Evolutionary conservation across 2,888 invertebrate species (phyloP).

Genomic region (Dioctria rufipes): DNA sequence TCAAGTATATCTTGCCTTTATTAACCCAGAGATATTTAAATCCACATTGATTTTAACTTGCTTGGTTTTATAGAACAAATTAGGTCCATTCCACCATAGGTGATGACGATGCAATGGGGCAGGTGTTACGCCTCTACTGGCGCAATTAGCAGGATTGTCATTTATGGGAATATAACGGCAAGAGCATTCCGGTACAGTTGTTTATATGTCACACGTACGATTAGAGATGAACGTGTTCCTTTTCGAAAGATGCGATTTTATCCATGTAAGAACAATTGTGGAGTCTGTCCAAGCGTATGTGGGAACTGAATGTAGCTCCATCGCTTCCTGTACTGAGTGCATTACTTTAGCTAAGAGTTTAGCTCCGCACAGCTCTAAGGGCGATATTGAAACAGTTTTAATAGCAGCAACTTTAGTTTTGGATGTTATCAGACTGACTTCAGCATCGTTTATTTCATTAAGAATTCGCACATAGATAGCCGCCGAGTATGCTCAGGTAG

Average conservation of each 20-base stretch:
- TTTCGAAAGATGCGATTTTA: background rate
- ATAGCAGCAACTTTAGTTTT: background rate
- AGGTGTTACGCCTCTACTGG: rapidly evolving
- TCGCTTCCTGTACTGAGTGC: background rate
- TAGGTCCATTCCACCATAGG: background rate
- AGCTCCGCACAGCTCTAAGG: background rate
- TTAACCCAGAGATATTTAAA: no score
- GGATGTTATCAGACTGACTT: background rate
- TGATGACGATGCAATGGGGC: rapidly evolving
- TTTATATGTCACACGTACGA: background rate
- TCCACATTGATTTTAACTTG: no score
- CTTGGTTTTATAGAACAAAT: no score
- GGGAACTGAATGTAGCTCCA: background rate
- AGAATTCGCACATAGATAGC: no score
- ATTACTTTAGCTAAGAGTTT: rapidly evolving
- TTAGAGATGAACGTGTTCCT: background rate
- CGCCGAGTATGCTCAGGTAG: no score
- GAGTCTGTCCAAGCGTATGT: background rate
- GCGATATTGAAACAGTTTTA: background rate
- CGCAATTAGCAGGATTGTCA: background rate
- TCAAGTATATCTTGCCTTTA: no score
- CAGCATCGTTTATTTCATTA: background rate
- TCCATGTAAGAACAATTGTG: background rate
- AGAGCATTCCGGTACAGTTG: rapidly evolving
- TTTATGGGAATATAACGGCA: rapidly evolving